Evolutionary conservation across 2,113 vertebrate species (phyloP), one percentile per base, ranked within the genome.

Genomic region (Acinonyx jubatus): DNA sequence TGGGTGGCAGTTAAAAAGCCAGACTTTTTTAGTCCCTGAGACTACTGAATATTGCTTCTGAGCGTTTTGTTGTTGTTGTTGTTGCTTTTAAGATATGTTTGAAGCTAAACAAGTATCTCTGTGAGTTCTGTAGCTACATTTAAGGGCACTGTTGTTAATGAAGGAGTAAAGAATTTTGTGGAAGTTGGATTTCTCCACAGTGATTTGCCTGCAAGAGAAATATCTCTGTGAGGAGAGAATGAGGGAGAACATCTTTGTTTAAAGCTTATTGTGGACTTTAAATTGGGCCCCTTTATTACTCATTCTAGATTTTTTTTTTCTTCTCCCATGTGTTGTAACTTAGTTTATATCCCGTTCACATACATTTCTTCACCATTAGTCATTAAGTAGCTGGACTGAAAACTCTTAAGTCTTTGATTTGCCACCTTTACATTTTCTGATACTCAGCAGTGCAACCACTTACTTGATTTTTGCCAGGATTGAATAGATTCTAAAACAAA

Each of bases 171-270:
- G 71, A 23, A 41, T 79, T 97, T 94, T 94, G 57, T 96, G 87
- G 92, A 92, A 52, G 38, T 93, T 91, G 97, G 27, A 73, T 78
- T 97, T 95, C 87, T 91, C 73, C 50, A 66, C 88, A 96, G 52
- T 89, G 95, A 79, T 96, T 96, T 94, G 92, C 82, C 79, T 78
- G n/a, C 82, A 57, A 21, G 71, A 83, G 84, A 79, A 85, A 57
- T 86, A 57, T 48, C 55, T 88, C 93, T 71, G 15, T 63, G 80
- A 86, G 45, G 61, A 71, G 68, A 96, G 87, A 96, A 87, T 81
- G 83, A 84, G 83, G 65, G 91, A 94, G 79, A 97, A 95, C 83
- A 95, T 97, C 92, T 97, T 98, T 95, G 92, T 97, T 97, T 95
- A 69, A 97, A 98, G 92, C 88, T 91, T 65, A 85, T 52, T 91